Evolutionary conservation across 2,888 invertebrate genomes (phyloP), one percentile per base, ranked within the genome.

Genomic region (Lycocerus yunnanus): DNA sequence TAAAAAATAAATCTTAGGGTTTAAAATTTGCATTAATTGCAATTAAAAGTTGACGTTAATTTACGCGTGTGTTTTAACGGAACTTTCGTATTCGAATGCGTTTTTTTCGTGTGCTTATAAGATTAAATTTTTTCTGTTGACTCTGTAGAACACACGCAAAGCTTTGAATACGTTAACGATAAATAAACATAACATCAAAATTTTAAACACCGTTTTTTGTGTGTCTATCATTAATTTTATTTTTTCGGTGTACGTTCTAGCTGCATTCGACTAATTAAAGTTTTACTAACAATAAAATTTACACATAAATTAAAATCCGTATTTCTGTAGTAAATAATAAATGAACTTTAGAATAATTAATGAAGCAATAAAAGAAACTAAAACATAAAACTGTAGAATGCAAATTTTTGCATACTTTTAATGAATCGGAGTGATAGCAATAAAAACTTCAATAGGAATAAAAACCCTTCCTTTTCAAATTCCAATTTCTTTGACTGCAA

Each of bases 31-130:
- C 43, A 43, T 43, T 43, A 43, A 43, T 43, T 43, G 18, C 15
- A 18, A 63, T 63, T 63, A 63, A 18, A 63, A 63, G 20, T 18
- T 63, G 16, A 15, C 61, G 20, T 18, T 27, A 63, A 18, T 63
- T 63, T 16, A 16, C 18, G 61, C n/a, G 61, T 13, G n/a, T 18
- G 18, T 63, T 63, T 16, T n/a, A 66, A 24, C n/a, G 16, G 66
- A 66, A 59, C 15, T 13, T 21, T 21, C 18, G 20, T 66, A 24
- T 66, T 59, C 16, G 59, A 65, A 66, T 58, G 59, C 20, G 58
- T 65, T 43, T 71, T 71, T 70, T 71, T 66, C 14, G 66, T 58
- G 66, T 58, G 66, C 66, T 71, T 66, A 66, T 71, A 71, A 71
- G 66, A 65, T 71, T 71, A 71, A 71, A 58, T 59, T 66, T 43